Percentiles rank a stretch among this genome's conserved stretches.
phyloP scores from a whole-genome alignment of 1,140 invertebrate species.

The Aphelenchoides fujianensis region DNA sequence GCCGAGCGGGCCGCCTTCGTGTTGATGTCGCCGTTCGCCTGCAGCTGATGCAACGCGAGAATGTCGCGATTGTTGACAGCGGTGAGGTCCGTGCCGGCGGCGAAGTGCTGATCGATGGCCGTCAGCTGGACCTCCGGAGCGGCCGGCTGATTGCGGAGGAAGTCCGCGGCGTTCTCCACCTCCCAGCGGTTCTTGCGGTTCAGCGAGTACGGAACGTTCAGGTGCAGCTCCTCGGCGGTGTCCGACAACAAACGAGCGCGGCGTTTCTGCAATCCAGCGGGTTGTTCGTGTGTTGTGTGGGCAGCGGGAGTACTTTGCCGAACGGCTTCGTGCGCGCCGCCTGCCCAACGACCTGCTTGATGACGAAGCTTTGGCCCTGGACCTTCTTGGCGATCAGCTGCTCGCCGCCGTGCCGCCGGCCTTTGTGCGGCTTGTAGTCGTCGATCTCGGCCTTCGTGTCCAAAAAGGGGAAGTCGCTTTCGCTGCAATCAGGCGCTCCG shows the following conservation, averaged over 20 bases:
- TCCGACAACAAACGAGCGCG: slow-evolving; percentile 25
- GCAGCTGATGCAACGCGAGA: slow-evolving; percentile 26
- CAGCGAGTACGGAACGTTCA: slow-evolving; percentile 22
- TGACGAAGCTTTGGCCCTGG: slow-evolving; percentile 24
- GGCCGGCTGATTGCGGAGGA: background rate
- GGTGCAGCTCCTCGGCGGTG: slow-evolving; percentile 1
- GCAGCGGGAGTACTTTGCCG: slow-evolving; percentile 21
- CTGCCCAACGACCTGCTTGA: slow-evolving; percentile 16
- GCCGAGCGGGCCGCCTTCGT: background rate
- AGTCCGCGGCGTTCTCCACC: slow-evolving; percentile 19
- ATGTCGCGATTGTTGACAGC: background rate
- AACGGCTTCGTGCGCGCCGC: background rate
- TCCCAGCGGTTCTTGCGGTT: slow-evolving; percentile 26
- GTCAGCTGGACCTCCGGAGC: slow-evolving; percentile 14
- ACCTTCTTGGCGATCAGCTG: slow-evolving; percentile 16
- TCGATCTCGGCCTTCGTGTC: slow-evolving; percentile 25
- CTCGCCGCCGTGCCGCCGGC: slow-evolving; percentile 20
- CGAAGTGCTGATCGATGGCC: slow-evolving; percentile 15
- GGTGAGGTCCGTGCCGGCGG: slow-evolving; percentile 14
- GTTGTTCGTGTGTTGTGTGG: too few species aligned
- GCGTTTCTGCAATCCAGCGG: slow-evolving; percentile 26
- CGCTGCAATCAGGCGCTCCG: slow-evolving; percentile 16
- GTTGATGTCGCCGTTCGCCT: slow-evolving; percentile 17
- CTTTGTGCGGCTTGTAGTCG: slow-evolving; percentile 13
- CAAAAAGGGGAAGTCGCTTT: slow-evolving; percentile 27